Percentiles rank a stretch among this genome's conserved stretches.
Conservation (phyloP, 2,888 invertebrate species). For the Tetragonisca angustula region DNA sequence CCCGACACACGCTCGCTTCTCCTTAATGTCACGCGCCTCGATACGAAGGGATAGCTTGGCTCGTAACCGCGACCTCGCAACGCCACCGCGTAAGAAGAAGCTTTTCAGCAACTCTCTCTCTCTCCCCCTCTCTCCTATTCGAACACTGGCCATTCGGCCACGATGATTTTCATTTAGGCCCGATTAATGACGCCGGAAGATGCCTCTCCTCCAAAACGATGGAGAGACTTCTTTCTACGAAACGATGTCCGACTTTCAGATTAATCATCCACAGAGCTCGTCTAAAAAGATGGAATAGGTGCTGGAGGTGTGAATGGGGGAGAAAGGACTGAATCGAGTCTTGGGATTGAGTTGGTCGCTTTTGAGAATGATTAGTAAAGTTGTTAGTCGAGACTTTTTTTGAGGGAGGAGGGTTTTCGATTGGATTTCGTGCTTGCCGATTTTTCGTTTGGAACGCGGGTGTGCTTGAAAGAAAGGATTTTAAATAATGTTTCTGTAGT, state of each 20-base stretch:
- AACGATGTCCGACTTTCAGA: conserved; percentile 22
- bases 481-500: not conserved
- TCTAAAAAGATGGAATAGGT: not conserved
- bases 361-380: not conserved
- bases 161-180: conserved; percentile 45
- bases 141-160: not conserved
- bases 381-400: not conserved
- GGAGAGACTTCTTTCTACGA: conserved; percentile 25
- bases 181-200: conserved; percentile 39
- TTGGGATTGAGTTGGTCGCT: not conserved
- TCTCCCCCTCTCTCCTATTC: not conserved
- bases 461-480: not conserved
- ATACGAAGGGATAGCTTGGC: conserved; percentile 54
- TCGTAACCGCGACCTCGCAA: conserved; percentile 41
- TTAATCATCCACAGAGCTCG: conserved; percentile 23
- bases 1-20: conserved; percentile 52
- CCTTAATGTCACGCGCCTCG: conserved; percentile 73
- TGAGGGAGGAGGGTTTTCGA: not conserved
- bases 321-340: not conserved
- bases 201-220: not conserved
- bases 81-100: not conserved
- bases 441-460: not conserved
- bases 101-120: not conserved
- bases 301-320: not conserved
- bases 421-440: not conserved